Percentiles rank a stretch among this genome's conserved stretches.
Evolutionary conservation across 2,797 vertebrate genomes (phyloP).

Genomic region (Crax fasciolata): DNA sequence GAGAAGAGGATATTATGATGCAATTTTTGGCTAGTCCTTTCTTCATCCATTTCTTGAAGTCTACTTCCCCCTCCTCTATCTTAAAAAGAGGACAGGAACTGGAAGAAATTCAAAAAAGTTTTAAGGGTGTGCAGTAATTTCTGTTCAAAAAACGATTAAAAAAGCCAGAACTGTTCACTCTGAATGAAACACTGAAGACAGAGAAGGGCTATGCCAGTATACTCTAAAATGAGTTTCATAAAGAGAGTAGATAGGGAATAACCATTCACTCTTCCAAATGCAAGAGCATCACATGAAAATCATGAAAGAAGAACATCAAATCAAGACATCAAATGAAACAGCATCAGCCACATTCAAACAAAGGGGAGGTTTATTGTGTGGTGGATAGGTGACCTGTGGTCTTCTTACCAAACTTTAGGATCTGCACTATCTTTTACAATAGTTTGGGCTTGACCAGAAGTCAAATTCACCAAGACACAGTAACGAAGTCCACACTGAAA

Average conservation of each 20-base stretch:
- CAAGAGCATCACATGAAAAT: not conserved
- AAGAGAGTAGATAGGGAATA: not conserved
- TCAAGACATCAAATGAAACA: not conserved
- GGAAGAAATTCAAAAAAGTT: not conserved
- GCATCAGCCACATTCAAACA: not conserved
- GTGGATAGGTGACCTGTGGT: not conserved
- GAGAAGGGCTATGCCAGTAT: not conserved
- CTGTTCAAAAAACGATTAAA: not conserved
- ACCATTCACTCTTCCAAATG: not conserved
- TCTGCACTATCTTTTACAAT: not conserved
- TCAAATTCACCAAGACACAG: not conserved
- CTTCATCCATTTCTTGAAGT: not conserved
- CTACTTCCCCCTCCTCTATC: not conserved
- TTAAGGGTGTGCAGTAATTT: not conserved
- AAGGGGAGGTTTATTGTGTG: not conserved
- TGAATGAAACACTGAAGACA: not conserved
- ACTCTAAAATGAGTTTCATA: not conserved
- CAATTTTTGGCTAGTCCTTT: not conserved
- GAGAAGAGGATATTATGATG: too few species aligned
- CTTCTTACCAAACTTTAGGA: not conserved
- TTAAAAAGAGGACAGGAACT: not conserved
- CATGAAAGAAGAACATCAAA: too few species aligned
- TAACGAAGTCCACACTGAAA: not conserved
- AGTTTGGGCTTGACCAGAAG: not conserved
- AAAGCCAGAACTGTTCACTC: not conserved